These are phyloP conservation scores for Petaurus breviceps DNA, from an alignment of 2,113 vertebrate species.

Conservation along the genomic window DNA sequence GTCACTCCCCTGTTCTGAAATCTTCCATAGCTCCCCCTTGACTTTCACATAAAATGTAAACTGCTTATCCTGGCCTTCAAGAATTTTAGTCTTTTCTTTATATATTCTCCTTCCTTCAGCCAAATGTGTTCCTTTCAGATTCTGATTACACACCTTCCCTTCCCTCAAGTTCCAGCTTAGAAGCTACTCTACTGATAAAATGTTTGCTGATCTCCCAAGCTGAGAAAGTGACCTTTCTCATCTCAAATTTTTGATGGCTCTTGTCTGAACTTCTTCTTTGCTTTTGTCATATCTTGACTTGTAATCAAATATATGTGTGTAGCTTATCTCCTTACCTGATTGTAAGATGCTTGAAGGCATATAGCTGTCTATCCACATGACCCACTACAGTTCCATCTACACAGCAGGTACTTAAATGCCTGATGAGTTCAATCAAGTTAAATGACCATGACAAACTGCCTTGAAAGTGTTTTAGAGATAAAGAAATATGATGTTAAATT, in stretches of 20 bases:
- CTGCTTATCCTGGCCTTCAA: background rate
- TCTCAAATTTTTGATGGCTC: background rate
- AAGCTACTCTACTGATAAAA: background rate
- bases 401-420: background rate
- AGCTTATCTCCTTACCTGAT: background rate
- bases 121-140: background rate
- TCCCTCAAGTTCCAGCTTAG: background rate
- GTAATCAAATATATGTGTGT: background rate
- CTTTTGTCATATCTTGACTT: background rate
- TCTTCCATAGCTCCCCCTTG: background rate
- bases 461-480: background rate
- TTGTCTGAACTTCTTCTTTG: background rate
- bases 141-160: background rate
- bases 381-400: accelerated
- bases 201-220: background rate
- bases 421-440: background rate
- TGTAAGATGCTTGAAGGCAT: background rate
- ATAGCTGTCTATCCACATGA: background rate
- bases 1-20: background rate
- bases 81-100: background rate
- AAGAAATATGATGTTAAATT: background rate
- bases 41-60: background rate
- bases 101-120: background rate
- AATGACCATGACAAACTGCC: background rate
- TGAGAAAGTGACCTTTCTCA: background rate